Evolutionary conservation across 2,113 vertebrate species (phyloP), one percentile per base, ranked within the genome.

Genomic region (Tiliqua scincoides): DNA sequence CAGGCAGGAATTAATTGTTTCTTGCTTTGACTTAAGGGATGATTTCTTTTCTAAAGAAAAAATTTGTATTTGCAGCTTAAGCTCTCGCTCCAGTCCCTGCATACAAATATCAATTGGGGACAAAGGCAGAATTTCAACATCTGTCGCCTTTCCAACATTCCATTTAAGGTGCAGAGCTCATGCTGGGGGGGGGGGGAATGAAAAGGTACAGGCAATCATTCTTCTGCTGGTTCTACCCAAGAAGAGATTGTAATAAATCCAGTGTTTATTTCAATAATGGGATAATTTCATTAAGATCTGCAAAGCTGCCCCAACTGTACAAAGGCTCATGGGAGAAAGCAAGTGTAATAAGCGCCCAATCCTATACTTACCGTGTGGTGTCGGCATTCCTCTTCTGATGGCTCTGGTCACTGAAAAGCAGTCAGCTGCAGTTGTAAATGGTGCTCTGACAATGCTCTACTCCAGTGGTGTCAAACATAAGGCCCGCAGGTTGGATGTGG

Each of bases 1-100:
- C 84, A 88, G 37, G 32, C 61, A 85, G 82, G 65, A 84, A 43
- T 52, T 35, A 89, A 12, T 10, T 70, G 67, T 85, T 85, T 20
- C 40, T 91, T 40, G 18, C 65, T 79, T 70, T 85, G 75, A 43
- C 35, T 85, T 79, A 72, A 79, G 59, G 59, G 14, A 63, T 80
- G 40, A 15, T 86, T 48, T 62, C 8, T 48, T 43, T 27, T 30
- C 11, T 76, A 30, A 40, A 79, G 52, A 72, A 80, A 80, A 17
- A n/a, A 73, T 54, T 86, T 80, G 15, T 48, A 83, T 83, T 74
- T 83, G 72, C 37, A 43, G 15, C 48, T 86, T 65, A 80, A 80
- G 43, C 30, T 52, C 70, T 61, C 59, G 10, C 57, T 84, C 6
- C 12, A 59, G 18, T 62, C 37, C 35, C 37, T 82, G 32, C 2